Conservation (phyloP, 2,113 vertebrate species). For the Hydropotes inermis region DNA sequence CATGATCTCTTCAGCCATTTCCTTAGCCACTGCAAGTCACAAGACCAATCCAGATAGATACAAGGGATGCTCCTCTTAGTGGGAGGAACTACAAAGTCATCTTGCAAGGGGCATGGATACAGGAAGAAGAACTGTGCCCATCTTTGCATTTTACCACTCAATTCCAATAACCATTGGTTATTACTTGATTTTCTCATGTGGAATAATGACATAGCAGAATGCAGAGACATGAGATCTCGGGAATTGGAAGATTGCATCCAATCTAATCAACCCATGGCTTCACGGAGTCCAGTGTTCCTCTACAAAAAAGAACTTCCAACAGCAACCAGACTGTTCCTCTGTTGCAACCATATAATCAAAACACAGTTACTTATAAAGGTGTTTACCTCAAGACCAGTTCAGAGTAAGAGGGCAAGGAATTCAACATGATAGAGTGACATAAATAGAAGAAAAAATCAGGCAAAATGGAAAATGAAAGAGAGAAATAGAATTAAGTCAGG, state of each 20-base stretch:
- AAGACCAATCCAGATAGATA: background rate
- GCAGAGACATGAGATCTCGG: background rate
- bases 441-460: background rate
- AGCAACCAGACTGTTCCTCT: background rate
- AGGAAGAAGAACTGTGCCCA: background rate
- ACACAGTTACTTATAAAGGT: background rate
- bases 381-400: background rate
- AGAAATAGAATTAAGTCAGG: background rate
- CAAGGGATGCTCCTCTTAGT: background rate
- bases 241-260: background rate
- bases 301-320: background rate
- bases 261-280: background rate
- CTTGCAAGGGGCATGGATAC: background rate
- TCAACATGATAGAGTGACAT: background rate
- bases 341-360: background rate
- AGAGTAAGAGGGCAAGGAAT: background rate
- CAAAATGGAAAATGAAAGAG: background rate
- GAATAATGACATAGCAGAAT: background rate
- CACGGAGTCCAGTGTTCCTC: background rate
- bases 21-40: background rate
- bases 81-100: background rate
- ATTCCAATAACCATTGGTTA: background rate
- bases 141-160: background rate
- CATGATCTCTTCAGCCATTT: background rate
- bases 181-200: background rate